Conservation (phyloP, 2,797 vertebrate genomes). For the Lacerta agilis region DNA sequence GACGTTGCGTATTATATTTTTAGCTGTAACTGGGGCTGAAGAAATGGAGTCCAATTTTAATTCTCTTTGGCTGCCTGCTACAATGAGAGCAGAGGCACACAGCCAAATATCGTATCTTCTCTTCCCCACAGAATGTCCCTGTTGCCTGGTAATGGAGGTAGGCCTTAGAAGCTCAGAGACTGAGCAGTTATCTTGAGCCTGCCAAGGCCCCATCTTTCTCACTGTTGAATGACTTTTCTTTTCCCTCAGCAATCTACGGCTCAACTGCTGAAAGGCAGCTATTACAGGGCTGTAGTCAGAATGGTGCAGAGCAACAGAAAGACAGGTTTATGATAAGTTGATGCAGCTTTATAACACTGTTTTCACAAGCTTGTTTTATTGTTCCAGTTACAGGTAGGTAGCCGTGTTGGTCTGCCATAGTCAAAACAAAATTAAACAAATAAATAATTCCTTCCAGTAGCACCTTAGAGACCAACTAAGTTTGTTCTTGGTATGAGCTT, state of each 20-base stretch:
- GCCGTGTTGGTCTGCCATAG: too few relatives aligned
- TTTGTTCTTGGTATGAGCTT: too few relatives aligned
- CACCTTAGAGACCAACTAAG: too few relatives aligned
- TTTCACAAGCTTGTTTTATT: too few relatives aligned
- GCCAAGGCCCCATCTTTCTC: slow-evolving; percentile 30
- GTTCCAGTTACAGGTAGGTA: too few relatives aligned
- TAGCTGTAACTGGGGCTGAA: slow-evolving; percentile 34
- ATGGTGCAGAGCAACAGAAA: slow-evolving; percentile 6
- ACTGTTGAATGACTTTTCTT: slow-evolving; percentile 35
- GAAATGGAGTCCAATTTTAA: slow-evolving; percentile 47
- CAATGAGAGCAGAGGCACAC: slow-evolving; percentile 44
- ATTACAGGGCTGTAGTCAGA: slow-evolving; percentile 9
- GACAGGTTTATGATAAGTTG: slow-evolving; percentile 36
- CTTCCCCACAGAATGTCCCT: slow-evolving; percentile 15
- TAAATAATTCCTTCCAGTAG: too few relatives aligned
- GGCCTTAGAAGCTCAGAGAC: slow-evolving; percentile 48
- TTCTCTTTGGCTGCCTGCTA: slow-evolving; percentile 19
- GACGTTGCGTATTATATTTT: slow-evolving; percentile 38
- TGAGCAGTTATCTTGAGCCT: slow-evolving; percentile 50
- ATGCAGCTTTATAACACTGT: background rate
- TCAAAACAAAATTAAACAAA: too few relatives aligned
- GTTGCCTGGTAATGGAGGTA: slow-evolving; percentile 44
- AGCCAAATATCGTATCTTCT: slow-evolving; percentile 50
- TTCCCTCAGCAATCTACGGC: slow-evolving; percentile 23
- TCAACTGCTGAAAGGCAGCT: slow-evolving; percentile 36